phyloP scores from a whole-genome alignment of 2,888 invertebrate genomes.

The Ophion costatus region DNA sequence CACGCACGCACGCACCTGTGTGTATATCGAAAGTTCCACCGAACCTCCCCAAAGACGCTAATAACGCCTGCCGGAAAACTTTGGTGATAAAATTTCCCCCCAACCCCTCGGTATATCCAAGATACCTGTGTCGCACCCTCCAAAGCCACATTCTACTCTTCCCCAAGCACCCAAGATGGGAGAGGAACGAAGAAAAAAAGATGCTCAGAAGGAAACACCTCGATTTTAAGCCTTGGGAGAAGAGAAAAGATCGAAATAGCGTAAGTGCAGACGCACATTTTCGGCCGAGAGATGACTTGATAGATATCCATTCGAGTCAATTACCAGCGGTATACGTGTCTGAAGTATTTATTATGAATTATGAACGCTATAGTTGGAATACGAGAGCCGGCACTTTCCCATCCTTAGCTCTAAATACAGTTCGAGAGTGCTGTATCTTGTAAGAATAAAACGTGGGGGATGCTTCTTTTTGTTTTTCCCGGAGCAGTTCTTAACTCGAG shows the following conservation, averaged over 20 bases:
- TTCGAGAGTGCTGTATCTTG: constrained; percentile 10
- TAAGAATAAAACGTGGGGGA: constrained; percentile 3
- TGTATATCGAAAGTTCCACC: background rate
- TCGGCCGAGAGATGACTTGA: constrained; percentile 10
- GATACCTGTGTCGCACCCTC: constrained; percentile 13
- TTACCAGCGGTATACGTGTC: constrained; percentile 5
- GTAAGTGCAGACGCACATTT: constrained; percentile 48
- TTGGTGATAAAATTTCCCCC: constrained; percentile 59
- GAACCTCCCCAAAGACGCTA: constrained; percentile 37
- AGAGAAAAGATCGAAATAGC: constrained; percentile 11
- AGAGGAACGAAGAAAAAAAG: constrained; percentile 7
- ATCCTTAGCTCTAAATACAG: background rate
- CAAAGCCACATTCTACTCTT: constrained; percentile 21
- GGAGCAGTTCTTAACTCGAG: background rate
- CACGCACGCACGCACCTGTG: background rate
- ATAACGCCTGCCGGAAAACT: constrained; percentile 58
- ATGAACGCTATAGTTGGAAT: background rate
- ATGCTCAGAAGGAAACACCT: constrained; percentile 27
- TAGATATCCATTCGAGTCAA: constrained; percentile 45
- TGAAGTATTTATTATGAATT: constrained; percentile 43
- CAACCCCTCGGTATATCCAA: constrained; percentile 1
- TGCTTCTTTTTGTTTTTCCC: background rate
- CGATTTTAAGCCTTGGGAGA: constrained; percentile 23
- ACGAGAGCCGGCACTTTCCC: background rate
- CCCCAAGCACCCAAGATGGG: background rate